Evolutionary conservation across 53 echinoderm and acorn worm species (phyloP), one percentile per base, ranked within the genome.

Genomic region (Stichopus horrens): DNA sequence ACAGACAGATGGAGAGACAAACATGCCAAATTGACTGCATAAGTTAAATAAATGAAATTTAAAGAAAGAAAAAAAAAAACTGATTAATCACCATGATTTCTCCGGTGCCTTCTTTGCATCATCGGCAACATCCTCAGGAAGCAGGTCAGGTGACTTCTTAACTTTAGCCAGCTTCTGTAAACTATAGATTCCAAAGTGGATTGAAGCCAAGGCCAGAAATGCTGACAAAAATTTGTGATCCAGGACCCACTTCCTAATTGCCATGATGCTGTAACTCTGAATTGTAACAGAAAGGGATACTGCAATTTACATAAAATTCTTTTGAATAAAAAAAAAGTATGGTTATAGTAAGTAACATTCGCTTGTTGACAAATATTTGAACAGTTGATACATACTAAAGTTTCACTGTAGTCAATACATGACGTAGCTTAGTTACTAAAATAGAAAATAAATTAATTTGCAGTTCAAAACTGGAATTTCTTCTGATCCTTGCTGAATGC

Each of bases 181-280:
- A 55, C 88, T 93, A 87, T 93, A 96, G 86, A 92, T 93, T 73
- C 88, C 87, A 7, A 92, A 60, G 71, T 96, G 96, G 7, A 91
- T 74, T 18, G 93, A 71, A 37, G 88, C 88, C 18, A 96, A 73
- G 19, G 92, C 92, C 54, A 96, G 87, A 76, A 91, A 90, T 0
- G 93, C 90, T 22, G 94, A 89, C n/a, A 92, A 19, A 6, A 94
- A 76, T 81, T 92, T 96, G 86, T 96, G 92, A 59, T 88, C 74
- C 79, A 82, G 90, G 5, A 96, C 74, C 89, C 93, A 91, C 66
- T 65, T 92, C 68, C 77, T 86, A 20, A 92, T 56, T 73, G 77
- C 74, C 92, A 92, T 89, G 5, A 58, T 91, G 60, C 83, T 83
- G 5, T 57, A 37, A 52, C 6, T 85, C 85, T 85, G 21, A 59